Conservation (phyloP, 2,113 vertebrate genomes). For the Carassius auratus region DNA sequence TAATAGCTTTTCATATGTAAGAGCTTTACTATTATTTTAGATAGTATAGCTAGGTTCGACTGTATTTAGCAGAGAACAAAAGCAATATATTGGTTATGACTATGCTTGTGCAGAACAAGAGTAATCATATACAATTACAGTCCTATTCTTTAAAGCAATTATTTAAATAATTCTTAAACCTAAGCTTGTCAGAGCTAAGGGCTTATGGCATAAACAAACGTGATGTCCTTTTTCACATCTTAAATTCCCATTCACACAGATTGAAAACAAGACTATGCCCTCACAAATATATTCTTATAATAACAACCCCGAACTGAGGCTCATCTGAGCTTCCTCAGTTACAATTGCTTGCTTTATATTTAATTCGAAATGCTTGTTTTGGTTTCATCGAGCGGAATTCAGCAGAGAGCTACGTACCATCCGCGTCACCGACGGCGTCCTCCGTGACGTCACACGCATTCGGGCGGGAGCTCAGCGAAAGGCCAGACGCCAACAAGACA, state of each 20-base stretch:
- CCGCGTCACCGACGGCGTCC: constrained; percentile 62
- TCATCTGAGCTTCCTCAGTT: background rate
- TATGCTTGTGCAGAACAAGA: background rate
- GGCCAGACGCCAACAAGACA: constrained; percentile 59
- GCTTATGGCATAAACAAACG: background rate
- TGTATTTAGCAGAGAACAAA: background rate
- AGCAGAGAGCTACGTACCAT: background rate
- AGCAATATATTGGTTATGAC: background rate
- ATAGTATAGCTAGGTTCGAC: background rate
- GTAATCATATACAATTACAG: background rate
- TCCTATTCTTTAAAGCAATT: background rate
- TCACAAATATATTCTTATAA: background rate
- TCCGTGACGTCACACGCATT: constrained; percentile 70
- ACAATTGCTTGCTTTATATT: background rate
- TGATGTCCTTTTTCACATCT: background rate
- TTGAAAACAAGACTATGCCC: background rate
- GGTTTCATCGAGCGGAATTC: background rate
- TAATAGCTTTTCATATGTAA: background rate
- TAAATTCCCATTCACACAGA: background rate
- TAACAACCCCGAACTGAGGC: background rate
- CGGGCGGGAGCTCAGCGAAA: constrained; percentile 63
- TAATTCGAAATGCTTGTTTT: constrained; percentile 1
- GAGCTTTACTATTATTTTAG: background rate
- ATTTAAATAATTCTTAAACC: background rate
- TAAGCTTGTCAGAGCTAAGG: background rate